Base-by-base conservation (phyloP, 1,140 invertebrate species). In the Onthophagus taurus region DNA sequence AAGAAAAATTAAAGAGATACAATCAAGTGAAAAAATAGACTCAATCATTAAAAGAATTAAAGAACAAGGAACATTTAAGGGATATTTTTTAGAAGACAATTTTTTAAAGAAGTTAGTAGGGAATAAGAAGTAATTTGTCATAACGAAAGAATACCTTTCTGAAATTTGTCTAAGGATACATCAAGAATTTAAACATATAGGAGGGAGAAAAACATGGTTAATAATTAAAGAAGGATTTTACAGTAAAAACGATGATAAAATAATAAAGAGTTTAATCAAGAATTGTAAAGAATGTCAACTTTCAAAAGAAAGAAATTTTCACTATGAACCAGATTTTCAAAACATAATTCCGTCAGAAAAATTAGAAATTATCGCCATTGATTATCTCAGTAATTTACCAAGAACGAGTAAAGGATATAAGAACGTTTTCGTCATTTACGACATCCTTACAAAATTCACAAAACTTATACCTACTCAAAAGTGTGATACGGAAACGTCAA, bases 301-400 rank as follows among this genome's bases (percentile, higher is more conserved):
- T 4, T 18, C 4, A 18, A 14, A 11, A 37, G n/a, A n/a, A n/a
- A n/a, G n/a, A n/a, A n/a, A n/a, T n/a, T n/a, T n/a, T n/a, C n/a
- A n/a, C n/a, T n/a, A 37, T 37, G 35, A 17, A 8, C 7, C 19
- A 4, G 8, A 37, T 11, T 19, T 18, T 12, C 4, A 17, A 12
- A 8, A 11, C 14, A 20, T 7, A 20, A 37, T 18, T n/a, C n/a
- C n/a, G n/a, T n/a, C n/a, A n/a, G n/a, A n/a, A n/a, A 5, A 8
- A 11, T 37, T 37, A 16, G 8, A 37, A 6, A 17, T 37, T 7
- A 17, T 37, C 4, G 35, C 35, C 16, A 37, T 37, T 6, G 35
- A 37, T 19, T 37, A 17, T 12, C 19, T 37, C 7, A 6, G 8
- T 6, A 37, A 37, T 17, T 37, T 37, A 16, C 5, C 19, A 9